phyloP scores from a whole-genome alignment of 2,797 vertebrate genomes.

The Tadarida brasiliensis region DNA sequence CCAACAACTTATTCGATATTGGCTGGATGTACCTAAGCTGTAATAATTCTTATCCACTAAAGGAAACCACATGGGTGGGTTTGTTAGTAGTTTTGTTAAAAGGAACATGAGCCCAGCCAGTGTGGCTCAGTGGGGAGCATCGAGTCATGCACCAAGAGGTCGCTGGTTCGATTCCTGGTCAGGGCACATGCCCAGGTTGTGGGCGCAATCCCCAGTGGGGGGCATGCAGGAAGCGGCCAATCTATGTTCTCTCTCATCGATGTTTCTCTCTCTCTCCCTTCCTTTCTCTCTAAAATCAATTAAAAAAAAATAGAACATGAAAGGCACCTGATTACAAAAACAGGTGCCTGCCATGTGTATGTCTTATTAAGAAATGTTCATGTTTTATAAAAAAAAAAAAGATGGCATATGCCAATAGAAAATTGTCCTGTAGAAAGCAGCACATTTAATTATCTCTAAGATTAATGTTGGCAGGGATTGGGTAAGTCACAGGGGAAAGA shows the following conservation, averaged over 20 bases:
- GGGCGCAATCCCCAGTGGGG: too few species aligned
- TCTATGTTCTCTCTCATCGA: too few species aligned
- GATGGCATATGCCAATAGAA: neutral
- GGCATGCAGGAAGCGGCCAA: too few species aligned
- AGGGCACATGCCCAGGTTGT: too few species aligned
- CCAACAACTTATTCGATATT: conserved; percentile 19
- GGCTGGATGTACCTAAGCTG: neutral
- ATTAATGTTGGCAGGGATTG: neutral
- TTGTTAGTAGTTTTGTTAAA: conserved; percentile 29
- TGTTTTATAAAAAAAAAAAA: neutral
- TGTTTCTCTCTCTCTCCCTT: too few species aligned
- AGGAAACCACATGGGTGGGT: neutral
- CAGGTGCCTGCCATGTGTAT: neutral
- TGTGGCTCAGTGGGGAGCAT: too few species aligned
- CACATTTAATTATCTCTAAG: neutral
- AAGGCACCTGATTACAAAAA: neutral
- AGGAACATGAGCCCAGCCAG: neutral
- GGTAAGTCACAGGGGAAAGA: neutral
- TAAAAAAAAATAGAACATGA: neutral
- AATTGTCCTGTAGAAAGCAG: neutral
- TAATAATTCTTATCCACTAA: neutral
- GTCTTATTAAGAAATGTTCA: neutral
- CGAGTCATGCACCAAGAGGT: too few species aligned
- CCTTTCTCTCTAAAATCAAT: too few species aligned
- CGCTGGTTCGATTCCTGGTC: too few species aligned